These are phyloP conservation scores for Agrochola macilenta DNA, from an alignment of 2,888 invertebrate species.

Conservation along the genomic window DNA sequence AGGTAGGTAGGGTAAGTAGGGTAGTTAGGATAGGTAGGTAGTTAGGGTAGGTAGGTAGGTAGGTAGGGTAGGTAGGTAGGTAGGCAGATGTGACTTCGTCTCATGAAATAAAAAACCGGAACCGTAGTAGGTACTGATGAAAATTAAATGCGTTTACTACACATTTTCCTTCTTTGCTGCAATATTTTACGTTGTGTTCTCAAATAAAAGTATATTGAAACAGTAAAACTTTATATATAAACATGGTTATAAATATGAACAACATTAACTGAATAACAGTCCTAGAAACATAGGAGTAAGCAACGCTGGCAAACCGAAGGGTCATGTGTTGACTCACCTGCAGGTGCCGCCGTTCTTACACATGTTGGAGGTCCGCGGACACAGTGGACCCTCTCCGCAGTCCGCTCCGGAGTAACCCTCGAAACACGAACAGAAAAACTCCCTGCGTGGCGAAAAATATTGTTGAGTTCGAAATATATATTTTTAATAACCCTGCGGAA, in stretches of 20 bases:
- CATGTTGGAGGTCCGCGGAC: constrained; percentile 90
- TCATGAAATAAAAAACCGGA: constrained; percentile 7
- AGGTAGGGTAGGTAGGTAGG: too few relatives aligned
- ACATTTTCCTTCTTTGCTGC: not conserved
- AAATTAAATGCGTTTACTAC: not conserved
- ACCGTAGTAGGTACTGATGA: not conserved
- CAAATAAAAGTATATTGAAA: too few relatives aligned
- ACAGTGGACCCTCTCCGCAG: constrained; percentile 95
- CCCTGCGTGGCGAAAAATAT: constrained; percentile 85
- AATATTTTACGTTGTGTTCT: not conserved
- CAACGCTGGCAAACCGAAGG: not conserved
- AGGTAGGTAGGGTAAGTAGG: too few relatives aligned
- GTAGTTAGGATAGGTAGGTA: too few relatives aligned
- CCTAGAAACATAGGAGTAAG: not conserved
- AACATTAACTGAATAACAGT: not conserved
- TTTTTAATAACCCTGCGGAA: constrained; percentile 32
- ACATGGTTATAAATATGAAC: not conserved
- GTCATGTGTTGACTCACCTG: constrained; percentile 91
- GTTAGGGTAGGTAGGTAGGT: too few relatives aligned
- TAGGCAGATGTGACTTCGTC: constrained; percentile 15
- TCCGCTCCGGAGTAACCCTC: constrained; percentile 94
- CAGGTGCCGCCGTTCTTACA: constrained; percentile 96
- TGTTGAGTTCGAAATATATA: not conserved
- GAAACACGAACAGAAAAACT: constrained; percentile 95
- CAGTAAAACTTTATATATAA: not conserved